These are phyloP conservation scores for Tinea semifulvella DNA, from an alignment of 2,888 invertebrate species.

Conservation along the genomic window DNA sequence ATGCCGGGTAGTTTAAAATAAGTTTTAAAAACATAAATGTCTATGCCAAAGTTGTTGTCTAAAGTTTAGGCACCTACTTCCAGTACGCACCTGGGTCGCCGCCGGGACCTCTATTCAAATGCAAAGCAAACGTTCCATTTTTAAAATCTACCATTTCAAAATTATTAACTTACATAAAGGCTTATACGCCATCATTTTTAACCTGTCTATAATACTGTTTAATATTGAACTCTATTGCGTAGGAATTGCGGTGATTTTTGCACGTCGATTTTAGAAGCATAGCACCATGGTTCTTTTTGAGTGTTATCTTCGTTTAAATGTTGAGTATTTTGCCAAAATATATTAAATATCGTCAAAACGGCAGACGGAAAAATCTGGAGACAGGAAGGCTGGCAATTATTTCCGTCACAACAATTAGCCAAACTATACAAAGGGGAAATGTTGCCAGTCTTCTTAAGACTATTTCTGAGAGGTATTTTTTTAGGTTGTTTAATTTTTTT, in stretches of 20 bases:
- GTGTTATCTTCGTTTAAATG: too few species aligned
- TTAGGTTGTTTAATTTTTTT: too few species aligned
- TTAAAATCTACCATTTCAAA: slow-evolving; percentile 65
- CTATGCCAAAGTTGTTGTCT: slow-evolving; percentile 10
- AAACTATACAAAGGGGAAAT: too few species aligned
- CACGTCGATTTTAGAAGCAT: neutral
- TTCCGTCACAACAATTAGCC: too few species aligned
- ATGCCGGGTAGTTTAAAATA: too few species aligned
- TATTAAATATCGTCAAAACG: too few species aligned
- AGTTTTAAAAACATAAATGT: neutral
- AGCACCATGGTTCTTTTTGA: too few species aligned
- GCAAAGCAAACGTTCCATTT: slow-evolving; percentile 69
- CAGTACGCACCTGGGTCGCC: slow-evolving; percentile 62
- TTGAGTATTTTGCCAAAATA: too few species aligned
- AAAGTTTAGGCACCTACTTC: slow-evolving; percentile 20
- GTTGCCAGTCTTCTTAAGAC: too few species aligned
- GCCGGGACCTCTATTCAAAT: slow-evolving; percentile 66
- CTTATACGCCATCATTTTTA: slow-evolving; percentile 55
- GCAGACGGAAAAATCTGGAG: too few species aligned
- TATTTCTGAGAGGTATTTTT: too few species aligned
- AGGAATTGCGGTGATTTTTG: neutral
- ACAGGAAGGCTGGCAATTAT: too few species aligned
- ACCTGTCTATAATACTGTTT: slow-evolving; percentile 19
- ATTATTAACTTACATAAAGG: slow-evolving; percentile 61
- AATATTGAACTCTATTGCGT: neutral